Evolutionary conservation across 1,140 invertebrate species (phyloP), one percentile per base, ranked within the genome.

Genomic region (Drosophila aff.): DNA sequence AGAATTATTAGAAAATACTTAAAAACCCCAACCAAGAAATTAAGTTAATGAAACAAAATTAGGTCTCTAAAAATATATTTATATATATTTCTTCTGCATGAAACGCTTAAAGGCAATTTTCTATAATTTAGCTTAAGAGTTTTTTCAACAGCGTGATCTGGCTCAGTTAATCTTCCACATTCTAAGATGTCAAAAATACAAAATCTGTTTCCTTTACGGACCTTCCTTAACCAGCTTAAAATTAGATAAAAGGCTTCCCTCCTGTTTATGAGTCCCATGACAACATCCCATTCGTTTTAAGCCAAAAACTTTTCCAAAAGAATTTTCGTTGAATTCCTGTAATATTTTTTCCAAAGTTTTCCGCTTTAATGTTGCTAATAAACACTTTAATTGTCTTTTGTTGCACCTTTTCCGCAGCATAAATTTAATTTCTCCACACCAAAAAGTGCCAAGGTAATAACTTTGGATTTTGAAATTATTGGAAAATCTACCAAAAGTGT

Each of bases 321-420:
- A 33, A 50, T 23, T 33, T 23, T 11, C 7, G 2, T n/a, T 18
- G 7, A 31, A 7, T 21, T 21, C 4, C 52, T 31, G 15, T 10
- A 21, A 18, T 5, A 44, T 11, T 18, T 44, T n/a, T 36, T 36
- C 1, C 5, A 33, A 53, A 53, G n/a, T 33, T 10, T 23, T 16
- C 16, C 40, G 57, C 57, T 44, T 21, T 62, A 50, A n/a, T 67
- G 8, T 26, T 33, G 26, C 38, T 31, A 41, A 31, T 65, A 61
- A 33, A 26, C 66, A 52, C 26, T 31, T 46, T 0, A 33, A 61
- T 62, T 2, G 36, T 18, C 18, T 41, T 67, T 41, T 11, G 44
- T 68, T 67, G 63, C 66, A 68, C 66, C 65, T 67, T 46, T 64
- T 31, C 11, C 18, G 2, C 18, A 23, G 65, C 63, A 43, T 43